phyloP scores from a whole-genome alignment of 2,797 vertebrate genomes.

The Natrix natrix region DNA sequence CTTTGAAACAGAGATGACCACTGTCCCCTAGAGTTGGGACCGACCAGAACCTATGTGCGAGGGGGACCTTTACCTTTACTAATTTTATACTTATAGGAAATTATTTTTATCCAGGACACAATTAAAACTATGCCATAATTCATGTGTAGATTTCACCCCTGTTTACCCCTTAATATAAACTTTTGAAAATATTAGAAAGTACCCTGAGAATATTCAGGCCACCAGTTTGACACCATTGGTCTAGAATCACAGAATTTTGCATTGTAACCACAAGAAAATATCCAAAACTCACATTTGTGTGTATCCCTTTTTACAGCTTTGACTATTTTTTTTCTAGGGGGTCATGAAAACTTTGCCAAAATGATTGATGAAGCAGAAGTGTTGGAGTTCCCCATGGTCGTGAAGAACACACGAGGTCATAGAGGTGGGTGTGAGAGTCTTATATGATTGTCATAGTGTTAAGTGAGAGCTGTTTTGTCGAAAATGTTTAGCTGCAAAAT shows the following conservation, averaged over 20 bases:
- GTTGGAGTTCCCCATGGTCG: constrained; percentile 81
- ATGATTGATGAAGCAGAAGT: constrained; percentile 84
- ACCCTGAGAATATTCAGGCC: constrained; percentile 1
- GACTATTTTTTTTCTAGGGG: constrained; percentile 68
- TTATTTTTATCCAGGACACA: background rate
- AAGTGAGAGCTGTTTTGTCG: constrained; percentile 13
- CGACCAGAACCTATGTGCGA: too few relatives aligned
- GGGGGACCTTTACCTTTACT: too few relatives aligned
- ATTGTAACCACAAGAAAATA: background rate
- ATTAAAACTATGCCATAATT: background rate
- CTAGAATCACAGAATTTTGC: background rate
- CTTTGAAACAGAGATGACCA: too few relatives aligned
- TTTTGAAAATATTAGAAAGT: constrained; percentile 6
- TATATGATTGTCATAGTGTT: constrained; percentile 11
- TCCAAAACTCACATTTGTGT: background rate
- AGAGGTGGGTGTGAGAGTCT: constrained; percentile 71
- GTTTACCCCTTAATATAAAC: constrained; percentile 19
- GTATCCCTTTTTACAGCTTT: background rate
- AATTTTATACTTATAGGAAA: background rate
- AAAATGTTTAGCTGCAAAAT: background rate
- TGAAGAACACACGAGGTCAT: constrained; percentile 81
- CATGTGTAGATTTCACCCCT: background rate
- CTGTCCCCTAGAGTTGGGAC: too few relatives aligned
- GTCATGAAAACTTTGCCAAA: constrained; percentile 83
- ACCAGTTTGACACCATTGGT: too few relatives aligned